Evolutionary conservation across 2,888 invertebrate genomes (phyloP), one percentile per base, ranked within the genome.

Genomic region (Pseudoips prasinana): DNA sequence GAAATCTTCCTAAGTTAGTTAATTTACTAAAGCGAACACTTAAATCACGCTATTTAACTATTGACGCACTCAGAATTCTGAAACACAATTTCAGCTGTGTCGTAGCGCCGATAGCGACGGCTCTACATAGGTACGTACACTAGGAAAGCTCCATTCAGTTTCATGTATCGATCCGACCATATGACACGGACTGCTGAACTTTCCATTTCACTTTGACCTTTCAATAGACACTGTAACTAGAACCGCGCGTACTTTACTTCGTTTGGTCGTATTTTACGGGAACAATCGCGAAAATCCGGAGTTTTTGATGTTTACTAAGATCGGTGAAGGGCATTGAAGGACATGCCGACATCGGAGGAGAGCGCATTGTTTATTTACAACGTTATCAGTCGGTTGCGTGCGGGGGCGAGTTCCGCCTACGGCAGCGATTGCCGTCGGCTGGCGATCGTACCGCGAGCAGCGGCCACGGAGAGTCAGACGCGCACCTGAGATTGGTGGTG

Each of bases 401-500:
- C 66, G 74, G 65, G 62, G 69, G 72, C 65, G 70, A 66, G 50
- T 57, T 48, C 60, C 71, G 80, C 75, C 66, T 74, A 76, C 73
- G 73, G 39, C 4, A 5, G 14, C 14, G n/a, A n/a, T n/a, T n/a
- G 14, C 20, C 20, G 20, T n/a, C 20, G 20, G 20, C 3, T 7
- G n/a, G 3, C 20, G 20, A 2, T 7, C 20, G 20, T 20, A 2
- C 7, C 4, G 22, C 41, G 48, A n/a, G n/a, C n/a, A n/a, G n/a
- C n/a, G n/a, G n/a, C n/a, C n/a, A 50, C 35, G 48, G 52, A 40
- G 46, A 48, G 52, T 49, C 47, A 51, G 61, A 32, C 34, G 66
- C 93, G 92, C 92, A 97, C 97, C 97, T 92, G 97, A 95, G 75
- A 97, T 97, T 58, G 95, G 95, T 60, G 97, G 97, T 41, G 97